Evolutionary conservation across 2,113 vertebrate genomes (phyloP).

Genomic region (Okapia johnstoni): DNA sequence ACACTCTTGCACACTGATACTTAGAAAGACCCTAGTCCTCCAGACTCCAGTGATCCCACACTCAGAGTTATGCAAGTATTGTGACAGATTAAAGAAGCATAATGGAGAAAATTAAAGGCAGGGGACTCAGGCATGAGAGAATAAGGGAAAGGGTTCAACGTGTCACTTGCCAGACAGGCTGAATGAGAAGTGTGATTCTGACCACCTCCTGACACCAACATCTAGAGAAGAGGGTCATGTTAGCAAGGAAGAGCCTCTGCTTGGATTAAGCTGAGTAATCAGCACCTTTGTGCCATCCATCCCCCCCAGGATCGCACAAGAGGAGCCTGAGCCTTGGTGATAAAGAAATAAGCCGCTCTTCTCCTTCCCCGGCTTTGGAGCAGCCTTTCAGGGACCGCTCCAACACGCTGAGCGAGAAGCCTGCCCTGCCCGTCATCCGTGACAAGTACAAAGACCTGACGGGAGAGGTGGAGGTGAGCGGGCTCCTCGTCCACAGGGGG

Average conservation of each 20-base stretch:
- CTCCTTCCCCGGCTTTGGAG: slow-evolving; percentile 86
- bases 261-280: neutral
- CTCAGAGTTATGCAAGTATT: neutral
- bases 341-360: slow-evolving; percentile 90
- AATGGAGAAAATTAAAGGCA: neutral
- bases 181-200: neutral
- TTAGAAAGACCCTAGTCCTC: neutral
- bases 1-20: neutral
- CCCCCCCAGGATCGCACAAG: slow-evolving; percentile 91
- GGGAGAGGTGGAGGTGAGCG: slow-evolving; percentile 95
- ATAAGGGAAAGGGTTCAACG: neutral
- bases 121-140: neutral
- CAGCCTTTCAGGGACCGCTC: slow-evolving; percentile 94
- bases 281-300: neutral
- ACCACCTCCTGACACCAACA: neutral
- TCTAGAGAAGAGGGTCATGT: neutral
- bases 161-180: neutral
- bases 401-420: slow-evolving; percentile 94
- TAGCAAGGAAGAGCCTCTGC: neutral
- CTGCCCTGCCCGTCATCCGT: slow-evolving; percentile 93
- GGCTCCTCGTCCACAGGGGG: neutral
- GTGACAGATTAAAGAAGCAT: neutral
- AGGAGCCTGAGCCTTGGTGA: slow-evolving; percentile 96
- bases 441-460: slow-evolving; percentile 99
- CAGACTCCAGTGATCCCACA: neutral